Percentiles rank a stretch among this genome's conserved stretches.
Conservation (phyloP, 2,888 invertebrate species). For the Xiphydria camelus region DNA sequence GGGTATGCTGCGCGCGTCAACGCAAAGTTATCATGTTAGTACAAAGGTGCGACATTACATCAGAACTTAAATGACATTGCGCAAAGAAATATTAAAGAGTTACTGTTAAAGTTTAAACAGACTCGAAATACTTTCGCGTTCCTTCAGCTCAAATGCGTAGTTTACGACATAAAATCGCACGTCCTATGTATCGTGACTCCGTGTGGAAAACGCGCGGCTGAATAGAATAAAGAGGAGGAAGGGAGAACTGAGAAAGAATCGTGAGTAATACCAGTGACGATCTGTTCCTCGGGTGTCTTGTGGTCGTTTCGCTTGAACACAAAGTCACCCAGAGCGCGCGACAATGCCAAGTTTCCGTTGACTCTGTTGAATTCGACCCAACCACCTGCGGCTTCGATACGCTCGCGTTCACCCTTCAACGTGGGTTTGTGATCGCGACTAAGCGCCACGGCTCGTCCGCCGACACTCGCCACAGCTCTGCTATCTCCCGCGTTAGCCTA, state of each 20-base stretch:
- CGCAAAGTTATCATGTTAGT: no score
- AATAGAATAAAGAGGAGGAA: slow-evolving; percentile 1
- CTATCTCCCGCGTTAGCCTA: slow-evolving; percentile 97
- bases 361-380: slow-evolving; percentile 97
- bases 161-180: no score
- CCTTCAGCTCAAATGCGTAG: no score
- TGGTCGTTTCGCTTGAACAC: slow-evolving; percentile 90
- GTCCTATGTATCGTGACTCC: no score
- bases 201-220: no score
- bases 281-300: slow-evolving; percentile 89
- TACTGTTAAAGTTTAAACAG: not conserved
- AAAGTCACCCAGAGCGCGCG: slow-evolving; percentile 96
- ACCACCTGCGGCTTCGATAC: slow-evolving; percentile 94
- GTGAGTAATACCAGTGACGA: slow-evolving; percentile 82
- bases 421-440: slow-evolving; percentile 97
- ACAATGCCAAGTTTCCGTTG: slow-evolving; percentile 96
- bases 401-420: slow-evolving; percentile 80
- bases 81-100: not conserved
- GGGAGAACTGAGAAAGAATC: not conserved
- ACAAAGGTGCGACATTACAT: not conserved
- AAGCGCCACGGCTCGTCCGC: slow-evolving; percentile 69
- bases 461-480: slow-evolving; percentile 86
- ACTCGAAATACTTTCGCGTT: not conserved
- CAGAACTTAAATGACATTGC: no score
- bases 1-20: slow-evolving; percentile 87